Evolutionary conservation across 1,140 invertebrate genomes (phyloP).

Genomic region (Mesaphorura yosii): DNA sequence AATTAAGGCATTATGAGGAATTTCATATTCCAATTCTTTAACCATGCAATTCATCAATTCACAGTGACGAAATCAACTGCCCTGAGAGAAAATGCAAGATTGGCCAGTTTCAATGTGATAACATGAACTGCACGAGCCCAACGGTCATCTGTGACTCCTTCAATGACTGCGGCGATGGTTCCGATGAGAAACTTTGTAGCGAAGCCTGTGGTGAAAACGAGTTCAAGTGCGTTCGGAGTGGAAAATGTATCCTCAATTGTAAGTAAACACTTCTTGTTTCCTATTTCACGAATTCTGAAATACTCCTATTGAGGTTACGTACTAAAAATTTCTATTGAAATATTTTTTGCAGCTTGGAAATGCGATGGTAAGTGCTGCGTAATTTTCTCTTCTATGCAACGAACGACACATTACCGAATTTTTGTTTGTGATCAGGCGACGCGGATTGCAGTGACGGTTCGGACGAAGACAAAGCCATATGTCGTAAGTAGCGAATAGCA

Average conservation of each 20-base stretch:
- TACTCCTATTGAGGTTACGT: not conserved
- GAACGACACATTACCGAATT: too few relatives aligned
- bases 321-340: not conserved
- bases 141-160: not conserved
- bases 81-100: slow-evolving; percentile 50
- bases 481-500: too few relatives aligned
- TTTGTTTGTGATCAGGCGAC: slow-evolving; percentile 49
- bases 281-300: not conserved
- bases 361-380: not conserved
- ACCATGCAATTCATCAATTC: slow-evolving; percentile 36
- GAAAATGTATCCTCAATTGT: slow-evolving; percentile 82
- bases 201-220: slow-evolving; percentile 79
- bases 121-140: slow-evolving; percentile 83
- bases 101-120: slow-evolving; percentile 72
- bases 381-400: too few relatives aligned
- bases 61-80: slow-evolving; percentile 65
- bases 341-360: not conserved
- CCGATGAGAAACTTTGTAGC: slow-evolving; percentile 67
- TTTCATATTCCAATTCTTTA: not conserved
- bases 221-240: slow-evolving; percentile 82
- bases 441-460: slow-evolving; percentile 87
- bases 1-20: not conserved
- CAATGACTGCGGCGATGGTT: slow-evolving; percentile 60
- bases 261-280: slow-evolving; percentile 62
- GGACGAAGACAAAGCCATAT: slow-evolving; percentile 79